These are phyloP conservation scores for Falco concolor DNA, from an alignment of 2,797 vertebrate genomes.

Conservation along the genomic window DNA sequence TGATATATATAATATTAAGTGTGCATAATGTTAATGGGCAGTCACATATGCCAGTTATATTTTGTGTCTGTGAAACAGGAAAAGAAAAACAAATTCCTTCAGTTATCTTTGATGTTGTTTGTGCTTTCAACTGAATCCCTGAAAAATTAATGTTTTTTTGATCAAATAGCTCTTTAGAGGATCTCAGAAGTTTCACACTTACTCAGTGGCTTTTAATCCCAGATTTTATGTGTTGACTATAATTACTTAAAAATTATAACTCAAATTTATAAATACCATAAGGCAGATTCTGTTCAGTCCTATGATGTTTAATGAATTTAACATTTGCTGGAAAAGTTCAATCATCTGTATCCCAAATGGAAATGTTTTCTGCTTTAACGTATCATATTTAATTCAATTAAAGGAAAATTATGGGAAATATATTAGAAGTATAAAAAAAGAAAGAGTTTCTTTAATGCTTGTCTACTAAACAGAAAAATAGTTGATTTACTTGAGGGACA, in stretches of 20 bases:
- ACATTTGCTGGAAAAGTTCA: constrained; percentile 12
- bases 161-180: constrained; percentile 17
- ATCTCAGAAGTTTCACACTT: constrained; percentile 15
- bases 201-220: constrained; percentile 6
- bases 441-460: background rate
- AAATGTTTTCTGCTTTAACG: background rate
- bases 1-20: background rate
- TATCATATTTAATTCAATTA: constrained; percentile 18
- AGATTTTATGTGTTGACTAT: background rate
- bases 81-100: background rate
- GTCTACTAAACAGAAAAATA: background rate
- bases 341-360: background rate
- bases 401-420: background rate
- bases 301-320: constrained; percentile 11
- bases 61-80: background rate
- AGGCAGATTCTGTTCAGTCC: background rate
- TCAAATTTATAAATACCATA: constrained; percentile 6
- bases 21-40: background rate
- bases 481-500: background rate
- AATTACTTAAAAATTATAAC: constrained; percentile 32
- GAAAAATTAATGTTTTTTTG: constrained; percentile 32
- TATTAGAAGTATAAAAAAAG: background rate
- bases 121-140: constrained; percentile 3
- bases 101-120: background rate
- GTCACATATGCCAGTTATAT: background rate